Evolutionary conservation across 2,113 vertebrate species (phyloP).

Genomic region (Tachysurus fulvidraco): DNA sequence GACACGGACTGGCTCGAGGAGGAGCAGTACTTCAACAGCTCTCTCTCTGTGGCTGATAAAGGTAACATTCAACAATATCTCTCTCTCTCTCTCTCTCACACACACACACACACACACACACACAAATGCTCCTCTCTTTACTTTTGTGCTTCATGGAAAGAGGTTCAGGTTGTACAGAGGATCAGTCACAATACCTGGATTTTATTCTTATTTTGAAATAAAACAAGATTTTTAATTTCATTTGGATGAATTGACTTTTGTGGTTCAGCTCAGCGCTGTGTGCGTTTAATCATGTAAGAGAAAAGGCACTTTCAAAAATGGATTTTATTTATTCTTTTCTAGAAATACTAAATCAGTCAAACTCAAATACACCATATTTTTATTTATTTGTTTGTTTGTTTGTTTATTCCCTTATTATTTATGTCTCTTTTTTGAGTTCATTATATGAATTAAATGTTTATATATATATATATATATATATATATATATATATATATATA

Average conservation of each 20-base stretch:
- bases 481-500: background rate
- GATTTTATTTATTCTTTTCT: background rate
- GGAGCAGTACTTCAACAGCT: conserved; percentile 92
- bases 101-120: too few species aligned
- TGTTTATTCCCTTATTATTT: too few species aligned
- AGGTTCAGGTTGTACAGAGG: background rate
- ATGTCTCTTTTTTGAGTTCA: too few species aligned
- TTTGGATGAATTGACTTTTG: background rate
- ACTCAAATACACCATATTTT: background rate
- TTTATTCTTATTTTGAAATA: too few species aligned
- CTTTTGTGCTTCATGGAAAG: background rate
- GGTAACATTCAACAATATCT: conserved; percentile 66
- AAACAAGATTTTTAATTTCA: too few species aligned
- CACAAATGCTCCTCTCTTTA: background rate
- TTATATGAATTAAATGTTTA: too few species aligned
- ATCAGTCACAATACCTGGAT: too few species aligned
- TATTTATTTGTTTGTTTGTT: too few species aligned
- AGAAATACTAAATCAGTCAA: background rate
- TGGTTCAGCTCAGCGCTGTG: background rate
- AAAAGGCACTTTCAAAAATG: too few species aligned
- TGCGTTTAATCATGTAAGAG: background rate
- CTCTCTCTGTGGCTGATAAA: conserved; percentile 86
- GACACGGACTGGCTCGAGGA: conserved; percentile 80
- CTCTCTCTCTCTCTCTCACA: too few species aligned
- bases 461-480: too few species aligned